A percentile compares a stretch with the other conserved stretches of the same genome.
Evolutionary conservation across 1,140 invertebrate species (phyloP).

Genomic region (Octopus sinensis): DNA sequence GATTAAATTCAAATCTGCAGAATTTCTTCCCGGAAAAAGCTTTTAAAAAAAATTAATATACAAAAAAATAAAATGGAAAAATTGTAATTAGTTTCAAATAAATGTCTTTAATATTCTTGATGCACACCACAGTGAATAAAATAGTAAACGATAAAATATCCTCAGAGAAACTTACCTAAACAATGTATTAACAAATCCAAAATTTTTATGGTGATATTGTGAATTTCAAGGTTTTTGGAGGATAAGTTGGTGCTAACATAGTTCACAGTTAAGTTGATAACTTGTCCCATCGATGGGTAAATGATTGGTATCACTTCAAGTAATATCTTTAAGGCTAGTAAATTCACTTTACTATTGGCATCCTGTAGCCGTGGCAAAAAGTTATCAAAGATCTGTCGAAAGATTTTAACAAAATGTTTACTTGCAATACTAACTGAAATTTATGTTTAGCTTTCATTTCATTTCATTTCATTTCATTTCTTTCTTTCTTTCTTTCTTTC

Average conservation of each 20-base stretch:
- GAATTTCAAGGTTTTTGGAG: slow-evolving; percentile 57
- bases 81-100: too few species aligned
- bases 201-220: slow-evolving; percentile 46
- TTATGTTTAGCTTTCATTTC: too few species aligned
- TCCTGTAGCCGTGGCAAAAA: slow-evolving; percentile 53
- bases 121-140: too few species aligned
- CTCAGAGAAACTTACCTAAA: slow-evolving; percentile 44
- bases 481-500: too few species aligned
- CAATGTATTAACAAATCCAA: slow-evolving; percentile 49
- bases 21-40: too few species aligned
- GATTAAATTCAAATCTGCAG: too few species aligned
- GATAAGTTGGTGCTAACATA: slow-evolving; percentile 52
- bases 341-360: slow-evolving; percentile 56
- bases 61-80: too few species aligned
- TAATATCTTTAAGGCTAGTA: slow-evolving; percentile 53
- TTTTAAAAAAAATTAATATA: too few species aligned
- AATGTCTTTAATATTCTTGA: too few species aligned
- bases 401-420: slow-evolving; percentile 16
- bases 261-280: slow-evolving; percentile 47
- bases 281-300: slow-evolving; percentile 37
- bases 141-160: too few species aligned
- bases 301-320: slow-evolving; percentile 49
- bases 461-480: too few species aligned
- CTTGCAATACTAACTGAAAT: neutral
- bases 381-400: slow-evolving; percentile 57